Base-by-base conservation (phyloP, 2,888 invertebrate species). In the Vannuccia rotundouncinata region DNA sequence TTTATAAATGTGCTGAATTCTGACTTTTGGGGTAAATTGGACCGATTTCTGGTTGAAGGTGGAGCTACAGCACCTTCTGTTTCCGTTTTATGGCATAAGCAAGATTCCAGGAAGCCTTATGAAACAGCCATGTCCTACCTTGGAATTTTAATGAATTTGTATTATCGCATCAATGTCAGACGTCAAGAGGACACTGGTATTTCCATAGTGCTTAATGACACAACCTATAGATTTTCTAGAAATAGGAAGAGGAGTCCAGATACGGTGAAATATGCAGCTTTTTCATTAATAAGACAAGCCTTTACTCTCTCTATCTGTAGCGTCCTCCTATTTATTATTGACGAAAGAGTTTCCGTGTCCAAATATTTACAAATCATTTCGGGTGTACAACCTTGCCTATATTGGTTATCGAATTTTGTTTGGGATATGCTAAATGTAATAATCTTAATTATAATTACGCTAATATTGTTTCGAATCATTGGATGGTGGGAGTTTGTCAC, bases 291-390 rank as follows among this genome's bases (percentile, higher is more conserved):
- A 66, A 66, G 25, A 66, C 66, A 66, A 66, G 5, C 66, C 25
- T 66, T 66, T 66, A 66, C 66, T 13, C 25, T 66, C 2, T 5
- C 66, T 2, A 22, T 66, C 5, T 13, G 66, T 0, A 84, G 83
- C 31, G 86, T 84, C 79, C 83, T 86, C 13, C 82, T 86, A 0
- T 83, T 85, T 73, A 85, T 86, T 0, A 81, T 85, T 1, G 84
- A 85, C n/a, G 87, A 87, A 79, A 82, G 84, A 5, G 31, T 74
- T 13, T 27, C 80, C 10, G 74, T 31, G 1, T 79, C 80, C 1
- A 80, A 80, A 27, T 75, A 76, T 31, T 29, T 77, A n/a, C 80
- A 80, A 29, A 77, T 80, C 27, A 31, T 80, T 17, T 80, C 80
- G 10, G 80, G 80, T 22, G 59, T 80, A 1, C 31, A 77, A 77